A percentile compares a stretch with the other conserved stretches of the same genome.
phyloP scores from a whole-genome alignment of 2,113 vertebrate genomes.

The Odocoileus hemionus region DNA sequence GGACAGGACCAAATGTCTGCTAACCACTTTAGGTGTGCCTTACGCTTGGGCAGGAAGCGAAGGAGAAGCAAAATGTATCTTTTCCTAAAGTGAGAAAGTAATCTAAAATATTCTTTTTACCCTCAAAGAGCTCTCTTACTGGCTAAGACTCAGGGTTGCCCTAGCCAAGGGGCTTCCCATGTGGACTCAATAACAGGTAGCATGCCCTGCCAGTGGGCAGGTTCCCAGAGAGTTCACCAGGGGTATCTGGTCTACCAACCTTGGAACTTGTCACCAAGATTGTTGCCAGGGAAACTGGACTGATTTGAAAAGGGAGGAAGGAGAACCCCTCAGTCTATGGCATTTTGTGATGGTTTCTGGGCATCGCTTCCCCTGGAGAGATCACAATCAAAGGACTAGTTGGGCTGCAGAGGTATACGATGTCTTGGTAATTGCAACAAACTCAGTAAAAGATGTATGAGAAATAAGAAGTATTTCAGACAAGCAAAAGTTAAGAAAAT shows the following conservation, averaged over 20 bases:
- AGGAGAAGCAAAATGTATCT: background rate
- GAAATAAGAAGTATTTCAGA: background rate
- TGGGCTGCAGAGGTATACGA: background rate
- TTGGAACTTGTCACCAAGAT: background rate
- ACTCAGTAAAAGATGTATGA: background rate
- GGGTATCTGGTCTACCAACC: background rate
- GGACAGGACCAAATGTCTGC: background rate
- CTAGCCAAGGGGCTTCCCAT: background rate
- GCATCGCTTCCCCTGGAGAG: background rate
- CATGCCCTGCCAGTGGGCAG: background rate
- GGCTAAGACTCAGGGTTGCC: background rate
- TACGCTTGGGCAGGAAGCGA: background rate
- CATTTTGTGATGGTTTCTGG: background rate
- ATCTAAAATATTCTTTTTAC: background rate
- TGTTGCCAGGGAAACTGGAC: background rate
- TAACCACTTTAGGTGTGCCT: background rate
- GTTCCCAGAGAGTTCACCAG: background rate
- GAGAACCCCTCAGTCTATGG: background rate
- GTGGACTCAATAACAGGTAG: background rate
- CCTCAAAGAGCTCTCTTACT: background rate
- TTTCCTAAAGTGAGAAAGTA: background rate
- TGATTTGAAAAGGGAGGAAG: background rate
- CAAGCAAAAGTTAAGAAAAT: background rate
- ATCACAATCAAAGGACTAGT: background rate
- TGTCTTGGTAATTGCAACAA: background rate